These are phyloP conservation scores for Redunca redunca DNA, from an alignment of 2,113 vertebrate genomes.

Conservation along the genomic window DNA sequence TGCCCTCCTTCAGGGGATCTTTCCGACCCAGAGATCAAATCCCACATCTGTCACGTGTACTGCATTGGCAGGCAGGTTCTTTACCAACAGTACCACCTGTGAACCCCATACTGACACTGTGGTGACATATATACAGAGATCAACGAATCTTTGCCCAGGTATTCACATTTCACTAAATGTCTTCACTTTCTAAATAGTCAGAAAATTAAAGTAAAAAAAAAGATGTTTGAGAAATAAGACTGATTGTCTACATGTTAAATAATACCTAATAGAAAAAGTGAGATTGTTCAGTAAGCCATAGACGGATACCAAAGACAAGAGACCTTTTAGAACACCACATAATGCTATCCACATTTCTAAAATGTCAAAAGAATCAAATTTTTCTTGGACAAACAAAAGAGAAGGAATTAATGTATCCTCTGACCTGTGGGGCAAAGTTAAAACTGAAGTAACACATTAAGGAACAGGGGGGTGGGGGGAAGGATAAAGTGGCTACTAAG, in stretches of 20 bases:
- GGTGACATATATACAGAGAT: background rate
- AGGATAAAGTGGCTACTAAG: rapidly evolving
- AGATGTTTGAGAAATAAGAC: background rate
- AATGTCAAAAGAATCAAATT: background rate
- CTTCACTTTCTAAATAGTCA: background rate
- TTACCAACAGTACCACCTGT: background rate
- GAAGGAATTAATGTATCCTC: background rate
- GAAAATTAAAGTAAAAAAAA: background rate
- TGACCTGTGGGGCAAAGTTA: background rate
- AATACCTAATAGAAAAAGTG: background rate
- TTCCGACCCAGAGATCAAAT: background rate
- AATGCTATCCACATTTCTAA: background rate
- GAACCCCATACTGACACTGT: background rate
- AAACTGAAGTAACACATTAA: background rate
- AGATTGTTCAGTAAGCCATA: background rate
- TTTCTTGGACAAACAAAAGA: background rate
- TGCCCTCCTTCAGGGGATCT: background rate
- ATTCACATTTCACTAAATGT: background rate
- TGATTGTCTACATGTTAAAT: background rate
- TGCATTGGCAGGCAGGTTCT: background rate
- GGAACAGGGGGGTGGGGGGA: background rate
- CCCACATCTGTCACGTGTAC: background rate
- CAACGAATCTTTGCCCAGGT: background rate
- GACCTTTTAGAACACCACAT: background rate
- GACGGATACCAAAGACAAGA: background rate